Evolutionary conservation across 2,113 vertebrate genomes (phyloP), one percentile per base, ranked within the genome.

Genomic region (Myotis brandtii): DNA sequence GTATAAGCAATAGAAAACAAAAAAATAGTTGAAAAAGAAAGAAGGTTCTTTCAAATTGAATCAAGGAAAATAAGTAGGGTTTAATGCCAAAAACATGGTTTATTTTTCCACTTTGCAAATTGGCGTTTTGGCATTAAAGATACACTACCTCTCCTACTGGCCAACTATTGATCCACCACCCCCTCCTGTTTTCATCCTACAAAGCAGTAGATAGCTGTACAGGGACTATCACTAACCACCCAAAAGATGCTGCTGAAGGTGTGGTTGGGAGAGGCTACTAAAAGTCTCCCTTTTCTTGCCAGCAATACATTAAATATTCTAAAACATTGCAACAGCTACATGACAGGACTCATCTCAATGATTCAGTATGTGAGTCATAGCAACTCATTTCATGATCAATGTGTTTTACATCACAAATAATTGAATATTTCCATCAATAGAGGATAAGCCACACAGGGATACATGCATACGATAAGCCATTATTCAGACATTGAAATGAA

Each of bases 241-340:
- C 52, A 77, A 87, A 25, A 81, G 90, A 88, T 84, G 86, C 83
- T 75, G 9, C 69, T 52, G 37, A 92, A 92, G 95, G 97, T 95
- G 95, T 95, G 95, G 87, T 52, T 90, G 90, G 95, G 95, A 97
- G 91, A 56, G 90, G 59, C 37, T 93, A 81, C 83, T n/a, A 27
- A 5, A 90, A 95, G 70, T 48, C 81, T 85, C 43, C 43, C 40
- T 84, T 69, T 56, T 86, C 40, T 92, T 93, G 72, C 72, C 92
- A 70, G 52, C 27, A 50, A 93, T 56, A 92, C 90, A 97, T 95
- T 97, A 96, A 94, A 95, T 90, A 93, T 92, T 91, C 67, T 67
- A 97, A 90, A 90, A 83, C 89, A 76, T 30, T n/a, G n/a, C 50
- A 77, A 21, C 13, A 90, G 14, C 20, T 87, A 76, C 92, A 73